These are phyloP conservation scores for Bugula neritina DNA, from an alignment of 2,888 invertebrate species.

Conservation along the genomic window DNA sequence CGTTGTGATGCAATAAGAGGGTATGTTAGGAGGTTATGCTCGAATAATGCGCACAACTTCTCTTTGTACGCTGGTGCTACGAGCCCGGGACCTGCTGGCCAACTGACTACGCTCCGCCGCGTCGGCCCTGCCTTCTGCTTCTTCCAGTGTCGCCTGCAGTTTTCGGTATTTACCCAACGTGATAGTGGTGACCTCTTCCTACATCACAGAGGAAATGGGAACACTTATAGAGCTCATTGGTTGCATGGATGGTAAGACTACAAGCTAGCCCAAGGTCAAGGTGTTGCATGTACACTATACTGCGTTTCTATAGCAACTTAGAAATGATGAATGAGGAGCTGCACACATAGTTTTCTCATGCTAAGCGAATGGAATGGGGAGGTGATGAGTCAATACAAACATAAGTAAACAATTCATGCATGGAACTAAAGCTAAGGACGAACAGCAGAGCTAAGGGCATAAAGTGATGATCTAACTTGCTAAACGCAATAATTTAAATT, in stretches of 20 bases:
- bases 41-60: slow-evolving; percentile 46
- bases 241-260: slow-evolving; percentile 12
- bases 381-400: too few relatives aligned
- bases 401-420: too few relatives aligned
- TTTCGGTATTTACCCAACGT: slow-evolving; percentile 55
- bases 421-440: too few relatives aligned
- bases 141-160: slow-evolving; percentile 49
- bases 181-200: slow-evolving; percentile 53
- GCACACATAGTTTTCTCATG: too few relatives aligned
- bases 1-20: neutral
- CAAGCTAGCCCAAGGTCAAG: neutral
- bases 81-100: slow-evolving; percentile 37
- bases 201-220: slow-evolving; percentile 30
- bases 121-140: slow-evolving; percentile 51
- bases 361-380: too few relatives aligned
- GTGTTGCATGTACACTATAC: neutral
- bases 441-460: too few relatives aligned
- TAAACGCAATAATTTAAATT: too few relatives aligned
- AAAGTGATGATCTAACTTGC: too few relatives aligned
- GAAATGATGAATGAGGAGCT: too few relatives aligned
- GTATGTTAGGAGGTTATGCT: slow-evolving; percentile 32
- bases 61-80: slow-evolving; percentile 51
- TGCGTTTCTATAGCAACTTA: too few relatives aligned
- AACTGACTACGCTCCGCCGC: slow-evolving; percentile 48
- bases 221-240: slow-evolving; percentile 23